These are phyloP conservation scores for Synanthedon vespiformis DNA, from an alignment of 2,888 invertebrate species.

Conservation along the genomic window DNA sequence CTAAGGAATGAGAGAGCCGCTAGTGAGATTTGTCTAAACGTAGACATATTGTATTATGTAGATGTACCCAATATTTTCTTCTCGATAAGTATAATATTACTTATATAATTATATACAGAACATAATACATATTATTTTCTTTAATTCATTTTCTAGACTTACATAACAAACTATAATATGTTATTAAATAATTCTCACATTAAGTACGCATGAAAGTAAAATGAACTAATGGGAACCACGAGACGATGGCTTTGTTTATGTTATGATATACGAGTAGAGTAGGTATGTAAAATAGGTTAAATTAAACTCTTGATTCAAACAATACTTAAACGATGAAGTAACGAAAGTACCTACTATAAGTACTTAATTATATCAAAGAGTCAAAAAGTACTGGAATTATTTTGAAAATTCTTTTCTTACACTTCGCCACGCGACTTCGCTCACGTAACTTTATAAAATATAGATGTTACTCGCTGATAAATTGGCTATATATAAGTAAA, in stretches of 20 bases:
- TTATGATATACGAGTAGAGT: conserved; percentile 18
- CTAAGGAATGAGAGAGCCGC: too few relatives aligned
- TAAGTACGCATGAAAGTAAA: conserved; percentile 24
- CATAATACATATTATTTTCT: background rate
- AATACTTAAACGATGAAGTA: conserved; percentile 1
- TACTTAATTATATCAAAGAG: too few relatives aligned
- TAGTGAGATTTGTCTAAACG: too few relatives aligned
- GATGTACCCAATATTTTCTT: too few relatives aligned
- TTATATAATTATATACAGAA: background rate
- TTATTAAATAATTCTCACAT: background rate
- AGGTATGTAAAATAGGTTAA: conserved; percentile 28
- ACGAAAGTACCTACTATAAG: background rate
- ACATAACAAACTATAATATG: background rate
- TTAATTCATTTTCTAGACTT: background rate
- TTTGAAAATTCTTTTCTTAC: too few relatives aligned
- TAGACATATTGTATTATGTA: too few relatives aligned
- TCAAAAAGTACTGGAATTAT: too few relatives aligned
- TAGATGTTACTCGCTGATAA: background rate
- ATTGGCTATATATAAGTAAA: background rate
- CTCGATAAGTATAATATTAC: too few relatives aligned
- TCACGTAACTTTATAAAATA: too few relatives aligned
- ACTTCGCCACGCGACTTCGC: too few relatives aligned
- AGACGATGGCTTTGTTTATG: conserved; percentile 23
- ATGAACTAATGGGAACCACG: conserved; percentile 20
- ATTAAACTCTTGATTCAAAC: conserved; percentile 15